Base-by-base conservation (phyloP, 1,140 invertebrate species). In the Ganaspis sp. region DNA sequence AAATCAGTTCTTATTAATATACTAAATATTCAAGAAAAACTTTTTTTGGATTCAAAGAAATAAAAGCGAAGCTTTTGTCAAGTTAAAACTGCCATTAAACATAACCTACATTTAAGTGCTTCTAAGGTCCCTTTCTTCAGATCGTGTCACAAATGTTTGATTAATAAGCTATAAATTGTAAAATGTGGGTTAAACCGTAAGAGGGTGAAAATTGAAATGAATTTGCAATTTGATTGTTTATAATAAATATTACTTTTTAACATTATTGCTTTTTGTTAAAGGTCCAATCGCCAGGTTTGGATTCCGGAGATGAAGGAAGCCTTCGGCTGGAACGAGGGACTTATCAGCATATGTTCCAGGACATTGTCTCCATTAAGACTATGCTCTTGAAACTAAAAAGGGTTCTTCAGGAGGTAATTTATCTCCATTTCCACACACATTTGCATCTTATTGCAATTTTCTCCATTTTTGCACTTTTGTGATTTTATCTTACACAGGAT, bases 311-410 rank as follows among this genome's bases (percentile, higher is more conserved):
- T 69, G 92, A 92, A 74, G 88, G 87, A 8, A 91, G 89, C 73
- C 85, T 94, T 5, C 91, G 91, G 72, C 81, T 95, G 42, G 94
- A 95, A 80, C 89, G 92, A 72, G 92, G 92, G 12, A 94, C 93
- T 34, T 95, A 95, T 75, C 93, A 94, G 72, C 92, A 93, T 69
- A 93, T 96, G 88, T 93, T 93, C 82, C 95, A 96, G 89, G 95
- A 96, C 86, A 93, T 96, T 76, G 94, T 95, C 83, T 93, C 93
- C 79, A 94, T 96, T 77, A 96, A 96, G 91, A 96, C 95, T 23
- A 93, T 96, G 92, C 92, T 96, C 73, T 89, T 96, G 77, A 94
- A 95, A 88, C 92, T 96, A 11, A 95, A 95, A 89, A 92, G 94
- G 83, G 93, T 96, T 80, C 92, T 96, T 89, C 95, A 96, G 92